Evolutionary conservation across 2,797 vertebrate species (phyloP).

Genomic region (Sebastes minor): DNA sequence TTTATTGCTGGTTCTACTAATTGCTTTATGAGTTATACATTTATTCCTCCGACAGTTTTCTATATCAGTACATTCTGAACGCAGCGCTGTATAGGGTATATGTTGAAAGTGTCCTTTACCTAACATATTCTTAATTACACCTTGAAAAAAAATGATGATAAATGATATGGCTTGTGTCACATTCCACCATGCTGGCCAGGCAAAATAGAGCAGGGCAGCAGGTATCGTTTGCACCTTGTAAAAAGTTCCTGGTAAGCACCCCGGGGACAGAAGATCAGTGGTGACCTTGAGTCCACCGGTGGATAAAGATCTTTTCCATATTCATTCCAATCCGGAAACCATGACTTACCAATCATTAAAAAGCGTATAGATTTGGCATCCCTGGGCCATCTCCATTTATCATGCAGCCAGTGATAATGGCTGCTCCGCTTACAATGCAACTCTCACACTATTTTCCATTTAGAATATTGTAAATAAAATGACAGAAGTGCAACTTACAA

Average conservation of each 20-base stretch:
- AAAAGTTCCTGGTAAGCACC: slow-evolving; percentile 79
- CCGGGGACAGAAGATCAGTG: slow-evolving; percentile 77
- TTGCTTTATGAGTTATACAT: neutral
- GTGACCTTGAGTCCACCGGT: slow-evolving; percentile 80
- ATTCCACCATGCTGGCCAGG: slow-evolving; percentile 17
- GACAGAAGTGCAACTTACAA: slow-evolving; percentile 32
- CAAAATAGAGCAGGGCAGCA: slow-evolving; percentile 35
- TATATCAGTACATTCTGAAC: neutral
- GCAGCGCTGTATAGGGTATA: neutral
- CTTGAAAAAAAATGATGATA: slow-evolving; percentile 39
- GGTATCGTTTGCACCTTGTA: slow-evolving; percentile 71
- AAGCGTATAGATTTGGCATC: slow-evolving; percentile 70
- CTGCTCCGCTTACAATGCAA: slow-evolving; percentile 34
- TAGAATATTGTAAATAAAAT: slow-evolving; percentile 9
- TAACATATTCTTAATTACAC: slow-evolving; percentile 38
- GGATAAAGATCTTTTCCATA: slow-evolving; percentile 82
- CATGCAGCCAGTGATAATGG: slow-evolving; percentile 53
- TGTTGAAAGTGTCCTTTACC: slow-evolving; percentile 10
- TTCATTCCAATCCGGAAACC: slow-evolving; percentile 74
- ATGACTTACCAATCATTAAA: slow-evolving; percentile 80
- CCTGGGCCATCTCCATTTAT: slow-evolving; percentile 55
- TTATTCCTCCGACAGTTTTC: neutral
- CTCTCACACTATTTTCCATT: neutral
- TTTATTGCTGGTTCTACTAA: neutral
- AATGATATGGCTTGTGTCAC: slow-evolving; percentile 36